Percentiles rank a stretch among this genome's conserved stretches.
Evolutionary conservation across 2,888 invertebrate genomes (phyloP).

Genomic region (Schizotus pectinicornis): DNA sequence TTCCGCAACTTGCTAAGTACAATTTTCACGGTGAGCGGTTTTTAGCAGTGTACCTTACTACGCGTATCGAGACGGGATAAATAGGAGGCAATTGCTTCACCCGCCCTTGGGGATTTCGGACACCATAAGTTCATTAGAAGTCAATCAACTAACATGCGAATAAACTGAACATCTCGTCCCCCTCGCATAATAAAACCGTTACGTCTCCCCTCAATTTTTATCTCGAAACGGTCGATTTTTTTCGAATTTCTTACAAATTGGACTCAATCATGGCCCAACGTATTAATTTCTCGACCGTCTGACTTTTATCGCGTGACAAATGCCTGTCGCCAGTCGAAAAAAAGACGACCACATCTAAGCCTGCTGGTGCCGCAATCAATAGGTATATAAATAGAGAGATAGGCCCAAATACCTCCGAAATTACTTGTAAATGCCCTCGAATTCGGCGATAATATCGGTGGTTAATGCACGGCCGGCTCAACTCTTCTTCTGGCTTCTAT

Average conservation of each 20-base stretch:
- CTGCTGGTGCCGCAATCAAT: constrained; percentile 36
- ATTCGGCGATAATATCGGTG: constrained; percentile 35
- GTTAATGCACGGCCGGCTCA: too few species aligned
- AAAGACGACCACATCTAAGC: constrained; percentile 33
- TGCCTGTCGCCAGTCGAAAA: constrained; percentile 44
- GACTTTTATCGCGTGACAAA: constrained; percentile 47
- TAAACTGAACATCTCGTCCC: constrained; percentile 39
- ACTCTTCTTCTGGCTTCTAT: too few species aligned
- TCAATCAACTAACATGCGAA: constrained; percentile 56
- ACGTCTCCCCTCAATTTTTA: too few species aligned
- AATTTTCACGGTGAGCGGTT: not conserved
- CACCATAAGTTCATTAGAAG: constrained; percentile 59
- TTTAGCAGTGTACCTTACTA: constrained; percentile 26
- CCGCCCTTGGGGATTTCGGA: constrained; percentile 49
- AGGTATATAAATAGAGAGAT: constrained; percentile 38
- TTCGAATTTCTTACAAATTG: constrained; percentile 13
- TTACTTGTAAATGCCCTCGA: constrained; percentile 36
- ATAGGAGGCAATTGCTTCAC: constrained; percentile 24
- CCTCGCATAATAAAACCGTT: constrained; percentile 7
- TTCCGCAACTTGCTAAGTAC: not conserved
- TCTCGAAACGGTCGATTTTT: too few species aligned
- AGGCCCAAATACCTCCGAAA: constrained; percentile 36
- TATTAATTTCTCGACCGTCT: constrained; percentile 43
- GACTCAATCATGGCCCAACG: constrained; percentile 10
- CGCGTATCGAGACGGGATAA: too few species aligned